These are phyloP conservation scores for Diphyllodes magnificus DNA, from an alignment of 2,113 vertebrate genomes.

Conservation along the genomic window DNA sequence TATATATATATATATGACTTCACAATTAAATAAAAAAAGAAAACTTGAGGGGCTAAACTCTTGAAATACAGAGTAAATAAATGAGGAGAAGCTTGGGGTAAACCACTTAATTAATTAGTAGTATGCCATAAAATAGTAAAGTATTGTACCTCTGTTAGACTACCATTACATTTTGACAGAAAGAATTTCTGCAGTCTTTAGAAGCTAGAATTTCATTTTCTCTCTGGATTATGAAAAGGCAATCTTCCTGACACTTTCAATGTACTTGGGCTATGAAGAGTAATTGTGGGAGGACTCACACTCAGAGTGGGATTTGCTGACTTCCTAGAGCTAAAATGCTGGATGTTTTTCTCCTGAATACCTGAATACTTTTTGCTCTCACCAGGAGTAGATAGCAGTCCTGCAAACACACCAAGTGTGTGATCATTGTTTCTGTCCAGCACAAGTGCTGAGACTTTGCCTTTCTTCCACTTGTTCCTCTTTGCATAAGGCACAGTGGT, in stretches of 20 bases:
- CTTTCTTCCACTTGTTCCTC: neutral
- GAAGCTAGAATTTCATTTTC: neutral
- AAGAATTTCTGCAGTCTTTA: neutral
- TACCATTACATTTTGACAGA: neutral
- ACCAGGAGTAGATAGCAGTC: neutral
- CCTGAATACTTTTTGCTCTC: neutral
- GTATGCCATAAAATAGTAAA: neutral
- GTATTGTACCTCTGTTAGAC: neutral
- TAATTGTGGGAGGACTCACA: neutral
- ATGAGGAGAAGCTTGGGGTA: neutral
- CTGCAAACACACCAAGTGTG: neutral
- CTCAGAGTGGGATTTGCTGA: accelerated
- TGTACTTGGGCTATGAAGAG: neutral
- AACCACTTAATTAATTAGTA: neutral
- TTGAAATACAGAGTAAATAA: neutral
- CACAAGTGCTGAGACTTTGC: neutral
- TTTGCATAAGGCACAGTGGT: neutral
- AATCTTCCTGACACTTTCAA: neutral
- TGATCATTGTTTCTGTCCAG: neutral
- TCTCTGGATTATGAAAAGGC: accelerated
- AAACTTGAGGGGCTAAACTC: neutral
- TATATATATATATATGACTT: neutral
- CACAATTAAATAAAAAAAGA: neutral
- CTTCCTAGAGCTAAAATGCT: neutral
- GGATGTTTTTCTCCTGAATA: neutral